These are phyloP conservation scores for Drosophila formosana DNA, from an alignment of 2,888 invertebrate genomes.

Conservation along the genomic window DNA sequence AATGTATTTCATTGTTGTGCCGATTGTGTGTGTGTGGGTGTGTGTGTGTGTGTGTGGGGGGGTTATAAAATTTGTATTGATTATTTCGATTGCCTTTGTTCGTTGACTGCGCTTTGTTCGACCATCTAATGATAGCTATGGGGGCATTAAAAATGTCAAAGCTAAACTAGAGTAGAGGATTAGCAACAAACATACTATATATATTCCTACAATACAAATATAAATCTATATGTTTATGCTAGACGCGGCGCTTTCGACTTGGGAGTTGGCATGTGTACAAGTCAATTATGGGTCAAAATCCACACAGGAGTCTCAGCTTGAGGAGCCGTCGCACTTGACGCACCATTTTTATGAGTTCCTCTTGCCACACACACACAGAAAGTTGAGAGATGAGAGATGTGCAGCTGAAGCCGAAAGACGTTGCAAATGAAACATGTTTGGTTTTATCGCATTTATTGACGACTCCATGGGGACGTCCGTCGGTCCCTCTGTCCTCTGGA, in stretches of 20 bases:
- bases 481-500: constrained; percentile 39
- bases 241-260: constrained; percentile 48
- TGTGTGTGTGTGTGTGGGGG: constrained; percentile 20
- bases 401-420: constrained; percentile 25
- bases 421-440: constrained; percentile 80
- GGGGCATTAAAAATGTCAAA: constrained; percentile 80
- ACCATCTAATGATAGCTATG: constrained; percentile 77
- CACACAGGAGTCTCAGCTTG: constrained; percentile 65
- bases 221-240: constrained; percentile 26
- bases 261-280: constrained; percentile 76
- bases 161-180: constrained; percentile 31
- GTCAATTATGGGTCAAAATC: constrained; percentile 81
- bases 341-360: constrained; percentile 54
- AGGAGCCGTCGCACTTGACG: constrained; percentile 21
- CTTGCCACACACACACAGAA: constrained; percentile 13
- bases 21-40: constrained; percentile 14
- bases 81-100: constrained; percentile 81
- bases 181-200: constrained; percentile 33
- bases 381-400: constrained; percentile 54
- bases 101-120: constrained; percentile 74
- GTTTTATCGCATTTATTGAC: constrained; percentile 82
- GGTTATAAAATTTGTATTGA: constrained; percentile 79
- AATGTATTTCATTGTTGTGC: constrained; percentile 79
- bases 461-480: constrained; percentile 72
- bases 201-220: constrained; percentile 26